Conservation (phyloP, 2,113 vertebrate species). For the Coptodon rendalli region DNA sequence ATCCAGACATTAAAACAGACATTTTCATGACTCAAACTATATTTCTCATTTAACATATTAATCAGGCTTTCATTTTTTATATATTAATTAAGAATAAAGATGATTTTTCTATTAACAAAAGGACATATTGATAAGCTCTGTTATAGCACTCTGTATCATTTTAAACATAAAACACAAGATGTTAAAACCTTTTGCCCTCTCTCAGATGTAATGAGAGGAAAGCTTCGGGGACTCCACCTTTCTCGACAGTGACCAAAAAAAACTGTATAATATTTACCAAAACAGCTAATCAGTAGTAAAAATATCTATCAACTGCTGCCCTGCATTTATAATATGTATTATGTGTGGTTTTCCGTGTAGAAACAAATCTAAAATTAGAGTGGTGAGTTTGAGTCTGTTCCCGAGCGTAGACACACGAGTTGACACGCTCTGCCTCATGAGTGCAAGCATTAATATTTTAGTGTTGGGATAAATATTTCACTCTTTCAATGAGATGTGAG, state of each 20-base stretch:
- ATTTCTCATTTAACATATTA: not conserved
- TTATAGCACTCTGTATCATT: not conserved
- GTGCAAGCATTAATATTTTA: constrained; percentile 65
- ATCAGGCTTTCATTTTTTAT: not conserved
- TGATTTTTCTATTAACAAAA: not conserved
- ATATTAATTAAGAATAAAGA: not conserved
- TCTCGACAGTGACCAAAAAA: not conserved
- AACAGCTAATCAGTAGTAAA: not conserved
- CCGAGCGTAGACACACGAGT: not conserved
- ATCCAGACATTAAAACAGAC: not conserved
- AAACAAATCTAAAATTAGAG: not conserved
- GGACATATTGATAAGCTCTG: not conserved
- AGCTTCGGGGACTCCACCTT: not conserved
- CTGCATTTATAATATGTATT: not conserved
- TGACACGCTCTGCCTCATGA: not conserved
- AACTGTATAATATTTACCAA: not conserved
- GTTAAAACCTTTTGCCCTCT: not conserved
- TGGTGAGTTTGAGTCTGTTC: not conserved
- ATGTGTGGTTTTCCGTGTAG: not conserved
- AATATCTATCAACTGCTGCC: not conserved
- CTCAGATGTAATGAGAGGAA: not conserved
- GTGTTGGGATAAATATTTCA: constrained; percentile 64
- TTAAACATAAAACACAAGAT: not conserved
- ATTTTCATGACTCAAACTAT: not conserved
- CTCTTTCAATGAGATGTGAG: constrained; percentile 49